Evolutionary conservation across 2,888 invertebrate genomes (phyloP).

Genomic region (Leucophenga maculata): DNA sequence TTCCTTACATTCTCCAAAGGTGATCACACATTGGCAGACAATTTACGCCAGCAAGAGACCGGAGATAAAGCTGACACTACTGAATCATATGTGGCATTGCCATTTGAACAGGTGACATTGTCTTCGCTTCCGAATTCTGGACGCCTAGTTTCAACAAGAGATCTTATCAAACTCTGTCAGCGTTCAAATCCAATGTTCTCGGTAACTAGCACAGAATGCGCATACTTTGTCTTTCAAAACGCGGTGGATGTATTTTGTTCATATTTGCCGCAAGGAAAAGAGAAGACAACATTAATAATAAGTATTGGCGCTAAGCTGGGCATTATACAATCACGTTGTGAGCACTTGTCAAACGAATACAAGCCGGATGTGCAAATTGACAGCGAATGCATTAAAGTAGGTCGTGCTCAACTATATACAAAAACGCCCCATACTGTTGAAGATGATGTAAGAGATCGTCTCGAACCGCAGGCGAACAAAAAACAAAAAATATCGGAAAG

Average conservation of each 20-base stretch:
- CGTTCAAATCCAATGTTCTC: slow-evolving; percentile 83
- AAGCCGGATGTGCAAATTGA: slow-evolving; percentile 83
- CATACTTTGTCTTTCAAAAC: slow-evolving; percentile 80
- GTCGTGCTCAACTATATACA: slow-evolving; percentile 77
- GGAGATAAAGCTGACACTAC: slow-evolving; percentile 65
- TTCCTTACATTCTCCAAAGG: slow-evolving; percentile 86
- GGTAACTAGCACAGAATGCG: slow-evolving; percentile 76
- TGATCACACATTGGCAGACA: slow-evolving; percentile 74
- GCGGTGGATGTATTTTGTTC: slow-evolving; percentile 93
- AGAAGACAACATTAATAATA: slow-evolving; percentile 79
- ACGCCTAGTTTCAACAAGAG: slow-evolving; percentile 85
- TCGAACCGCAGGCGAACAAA: slow-evolving; percentile 50
- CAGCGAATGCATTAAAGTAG: slow-evolving; percentile 77
- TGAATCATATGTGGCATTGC: slow-evolving; percentile 61
- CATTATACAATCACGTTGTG: slow-evolving; percentile 85
- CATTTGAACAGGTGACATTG: slow-evolving; percentile 61
- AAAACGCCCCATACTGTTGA: slow-evolving; percentile 38
- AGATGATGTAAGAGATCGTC: slow-evolving; percentile 31
- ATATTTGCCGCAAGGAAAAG: slow-evolving; percentile 78
- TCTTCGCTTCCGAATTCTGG: slow-evolving; percentile 70
- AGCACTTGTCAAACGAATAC: slow-evolving; percentile 83
- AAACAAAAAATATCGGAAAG: slow-evolving; percentile 58
- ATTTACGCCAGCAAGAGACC: slow-evolving; percentile 70
- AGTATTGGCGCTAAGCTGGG: slow-evolving; percentile 87
- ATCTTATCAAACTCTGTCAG: slow-evolving; percentile 92